Evolutionary conservation across 1,140 invertebrate species (phyloP).

Genomic region (Drosophila nasuta): DNA sequence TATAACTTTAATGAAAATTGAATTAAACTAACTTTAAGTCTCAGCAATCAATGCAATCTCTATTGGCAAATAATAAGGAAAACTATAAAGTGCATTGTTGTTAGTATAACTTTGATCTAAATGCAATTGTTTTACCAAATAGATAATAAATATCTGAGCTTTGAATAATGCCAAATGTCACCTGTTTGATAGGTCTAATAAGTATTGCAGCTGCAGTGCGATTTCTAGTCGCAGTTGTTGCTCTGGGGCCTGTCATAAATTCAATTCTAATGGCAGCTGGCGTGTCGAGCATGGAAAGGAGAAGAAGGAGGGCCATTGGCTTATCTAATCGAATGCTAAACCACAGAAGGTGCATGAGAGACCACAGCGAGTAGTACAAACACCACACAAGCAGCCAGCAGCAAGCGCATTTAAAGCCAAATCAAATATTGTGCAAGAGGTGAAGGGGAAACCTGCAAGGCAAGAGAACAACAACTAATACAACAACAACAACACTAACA

Average conservation of each 20-base stretch:
- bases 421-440: conserved; percentile 61
- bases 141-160: neutral
- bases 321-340: conserved; percentile 49
- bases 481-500: neutral
- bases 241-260: conserved; percentile 30
- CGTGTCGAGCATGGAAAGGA: neutral
- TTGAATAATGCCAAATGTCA: neutral
- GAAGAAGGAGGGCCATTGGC: neutral
- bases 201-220: conserved; percentile 4
- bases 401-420: conserved; percentile 30
- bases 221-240: conserved; percentile 2
- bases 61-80: too few species aligned
- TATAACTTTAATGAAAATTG: too few species aligned
- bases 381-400: neutral
- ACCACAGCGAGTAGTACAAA: neutral
- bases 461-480: conserved; percentile 3
- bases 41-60: too few species aligned
- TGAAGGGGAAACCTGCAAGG: conserved; percentile 43
- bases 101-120: neutral
- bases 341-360: conserved; percentile 30
- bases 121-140: neutral
- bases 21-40: too few species aligned
- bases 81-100: too few species aligned
- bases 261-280: conserved; percentile 33
- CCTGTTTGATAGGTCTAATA: neutral